A percentile compares a stretch with the other conserved stretches of the same genome.
These are phyloP conservation scores for Coryphaenoides rupestris DNA, from an alignment of 2,113 vertebrate genomes.

Conservation along the genomic window DNA sequence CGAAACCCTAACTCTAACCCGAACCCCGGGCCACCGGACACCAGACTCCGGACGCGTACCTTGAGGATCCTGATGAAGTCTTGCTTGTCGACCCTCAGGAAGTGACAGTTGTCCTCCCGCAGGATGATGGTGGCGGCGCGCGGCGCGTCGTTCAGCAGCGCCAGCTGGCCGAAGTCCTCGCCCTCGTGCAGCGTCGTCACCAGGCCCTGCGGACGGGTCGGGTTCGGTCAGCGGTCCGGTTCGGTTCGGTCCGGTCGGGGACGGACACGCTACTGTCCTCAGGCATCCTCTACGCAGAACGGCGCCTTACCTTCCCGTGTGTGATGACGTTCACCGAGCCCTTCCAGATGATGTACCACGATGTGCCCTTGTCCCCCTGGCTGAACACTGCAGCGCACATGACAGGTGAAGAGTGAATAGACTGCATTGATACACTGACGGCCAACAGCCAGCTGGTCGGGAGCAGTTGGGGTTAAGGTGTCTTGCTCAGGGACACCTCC, in stretches of 20 bases:
- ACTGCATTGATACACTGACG: too few species aligned
- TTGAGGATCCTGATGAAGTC: conserved; percentile 95
- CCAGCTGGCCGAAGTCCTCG: conserved; percentile 92
- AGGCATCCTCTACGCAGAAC: not conserved
- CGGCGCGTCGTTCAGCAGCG: conserved; percentile 88
- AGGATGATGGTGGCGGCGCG: conserved; percentile 91
- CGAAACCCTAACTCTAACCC: too few species aligned
- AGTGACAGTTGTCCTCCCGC: conserved; percentile 91
- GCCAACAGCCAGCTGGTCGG: too few species aligned
- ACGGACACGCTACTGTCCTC: too few species aligned
- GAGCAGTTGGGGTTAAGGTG: too few species aligned
- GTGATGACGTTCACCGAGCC: conserved; percentile 96
- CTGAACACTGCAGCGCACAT: conserved; percentile 85
- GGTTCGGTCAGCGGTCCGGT: conserved; percentile 2
- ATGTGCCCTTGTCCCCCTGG: conserved; percentile 94
- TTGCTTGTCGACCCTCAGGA: conserved; percentile 91
- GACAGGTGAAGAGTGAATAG: too few species aligned
- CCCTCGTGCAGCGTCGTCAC: conserved; percentile 90
- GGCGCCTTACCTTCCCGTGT: conserved; percentile 84
- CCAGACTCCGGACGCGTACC: conserved; percentile 69
- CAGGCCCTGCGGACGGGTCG: conserved; percentile 75
- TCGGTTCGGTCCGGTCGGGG: too few species aligned
- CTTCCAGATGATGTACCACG: conserved; percentile 98
- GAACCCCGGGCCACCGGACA: too few species aligned
- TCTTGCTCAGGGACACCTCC: too few species aligned